A percentile compares a stretch with the other conserved stretches of the same genome.
Evolutionary conservation across 2,888 invertebrate species (phyloP).

Genomic region (Leptarthrus brevirostris): DNA sequence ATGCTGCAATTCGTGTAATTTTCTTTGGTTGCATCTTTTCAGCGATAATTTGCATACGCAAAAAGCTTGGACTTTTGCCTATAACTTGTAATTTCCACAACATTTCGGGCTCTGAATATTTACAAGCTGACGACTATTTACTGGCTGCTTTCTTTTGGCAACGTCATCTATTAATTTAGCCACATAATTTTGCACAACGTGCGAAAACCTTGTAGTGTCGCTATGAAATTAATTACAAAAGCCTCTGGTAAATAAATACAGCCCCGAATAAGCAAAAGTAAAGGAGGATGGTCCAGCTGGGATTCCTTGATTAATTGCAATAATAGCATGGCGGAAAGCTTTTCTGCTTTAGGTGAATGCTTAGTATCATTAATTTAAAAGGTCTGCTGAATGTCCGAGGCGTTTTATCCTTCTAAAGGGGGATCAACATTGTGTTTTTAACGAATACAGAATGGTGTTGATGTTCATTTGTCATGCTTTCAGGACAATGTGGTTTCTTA

Average conservation of each 20-base stretch:
- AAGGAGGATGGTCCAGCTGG: background rate
- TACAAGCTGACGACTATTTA: background rate
- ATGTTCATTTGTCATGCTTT: too few species aligned
- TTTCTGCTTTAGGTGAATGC: background rate
- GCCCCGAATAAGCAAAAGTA: background rate
- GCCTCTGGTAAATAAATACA: background rate
- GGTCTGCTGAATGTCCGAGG: too few species aligned
- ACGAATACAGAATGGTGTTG: too few species aligned
- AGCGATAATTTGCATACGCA: constrained; percentile 26
- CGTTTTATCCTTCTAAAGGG: too few species aligned
- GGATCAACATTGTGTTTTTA: too few species aligned
- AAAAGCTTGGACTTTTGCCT: background rate
- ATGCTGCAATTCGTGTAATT: constrained; percentile 38
- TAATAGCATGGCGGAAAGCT: background rate
- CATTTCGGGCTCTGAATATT: background rate
- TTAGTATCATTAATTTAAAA: background rate
- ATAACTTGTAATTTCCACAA: background rate
- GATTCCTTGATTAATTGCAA: background rate
- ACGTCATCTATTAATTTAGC: background rate
- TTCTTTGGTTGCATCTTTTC: constrained; percentile 29
- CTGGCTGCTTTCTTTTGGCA: background rate
- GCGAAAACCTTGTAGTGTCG: background rate
- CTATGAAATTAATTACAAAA: background rate
- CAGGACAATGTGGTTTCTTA: too few species aligned
- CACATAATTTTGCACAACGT: background rate